A percentile compares a stretch with the other conserved stretches of the same genome.
phyloP scores from a whole-genome alignment of 2,113 vertebrate species.

The Zingel zingel region DNA sequence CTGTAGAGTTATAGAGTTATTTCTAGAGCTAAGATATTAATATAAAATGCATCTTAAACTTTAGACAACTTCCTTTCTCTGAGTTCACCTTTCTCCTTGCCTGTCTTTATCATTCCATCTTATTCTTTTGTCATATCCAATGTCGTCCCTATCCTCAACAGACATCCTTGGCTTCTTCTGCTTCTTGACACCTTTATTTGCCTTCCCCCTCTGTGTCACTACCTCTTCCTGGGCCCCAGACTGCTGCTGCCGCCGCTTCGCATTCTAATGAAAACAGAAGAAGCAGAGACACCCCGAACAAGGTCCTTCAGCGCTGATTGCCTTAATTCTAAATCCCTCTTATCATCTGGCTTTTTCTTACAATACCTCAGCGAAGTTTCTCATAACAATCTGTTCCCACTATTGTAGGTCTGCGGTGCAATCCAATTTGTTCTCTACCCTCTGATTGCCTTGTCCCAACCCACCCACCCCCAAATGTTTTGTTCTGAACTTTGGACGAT shows the following conservation, averaged over 20 bases:
- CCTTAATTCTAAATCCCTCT: constrained; percentile 31
- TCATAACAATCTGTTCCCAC: constrained; percentile 28
- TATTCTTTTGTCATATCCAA: constrained; percentile 28
- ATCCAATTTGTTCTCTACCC: constrained; percentile 26
- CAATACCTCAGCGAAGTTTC: constrained; percentile 10
- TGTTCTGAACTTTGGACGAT: not conserved
- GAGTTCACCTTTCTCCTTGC: constrained; percentile 12
- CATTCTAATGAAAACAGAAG: constrained; percentile 42
- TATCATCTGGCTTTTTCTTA: constrained; percentile 22
- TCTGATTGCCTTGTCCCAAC: not conserved
- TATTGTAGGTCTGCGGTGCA: constrained; percentile 3
- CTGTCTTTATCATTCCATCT: constrained; percentile 6
- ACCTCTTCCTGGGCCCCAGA: constrained; percentile 33
- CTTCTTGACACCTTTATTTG: constrained; percentile 48
- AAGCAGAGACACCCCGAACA: constrained; percentile 25
- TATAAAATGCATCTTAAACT: constrained; percentile 14
- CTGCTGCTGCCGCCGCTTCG: constrained; percentile 4
- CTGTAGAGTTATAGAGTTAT: not conserved
- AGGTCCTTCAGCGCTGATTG: constrained; percentile 49
- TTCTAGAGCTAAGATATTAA: not conserved
- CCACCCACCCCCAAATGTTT: not conserved
- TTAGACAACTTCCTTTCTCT: constrained; percentile 14
- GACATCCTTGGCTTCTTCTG: constrained; percentile 32
- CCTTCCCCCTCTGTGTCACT: constrained; percentile 16
- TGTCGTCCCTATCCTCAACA: constrained; percentile 50